These are phyloP conservation scores for Halisarca cf. caerulea DNA, from an alignment of 37 sponge, comb jelly and placozoan species.

Conservation along the genomic window DNA sequence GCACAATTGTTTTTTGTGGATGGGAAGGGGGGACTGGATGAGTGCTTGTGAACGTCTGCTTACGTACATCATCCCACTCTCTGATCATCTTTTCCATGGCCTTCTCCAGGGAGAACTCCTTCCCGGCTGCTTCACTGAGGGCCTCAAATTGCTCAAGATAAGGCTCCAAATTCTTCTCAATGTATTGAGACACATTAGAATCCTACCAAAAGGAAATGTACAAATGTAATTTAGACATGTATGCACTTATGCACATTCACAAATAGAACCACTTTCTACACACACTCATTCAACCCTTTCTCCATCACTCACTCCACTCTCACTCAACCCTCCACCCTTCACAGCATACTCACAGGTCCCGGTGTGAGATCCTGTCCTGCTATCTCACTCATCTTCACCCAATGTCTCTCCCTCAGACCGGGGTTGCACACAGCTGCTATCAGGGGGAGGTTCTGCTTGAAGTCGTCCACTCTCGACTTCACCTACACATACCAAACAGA, in stretches of 20 bases:
- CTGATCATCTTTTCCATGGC: constrained; percentile 95
- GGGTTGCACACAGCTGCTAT: constrained; percentile 95
- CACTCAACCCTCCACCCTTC: not conserved
- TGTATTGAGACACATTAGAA: constrained; percentile 78
- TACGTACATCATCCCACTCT: constrained; percentile 94
- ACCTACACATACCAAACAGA: constrained; percentile 39
- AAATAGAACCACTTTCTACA: not conserved
- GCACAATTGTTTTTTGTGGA: not conserved
- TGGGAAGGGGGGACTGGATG: constrained; percentile 4
- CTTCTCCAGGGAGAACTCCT: constrained; percentile 97
- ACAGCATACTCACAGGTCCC: constrained; percentile 69
- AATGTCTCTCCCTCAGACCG: constrained; percentile 94
- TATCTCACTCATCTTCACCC: constrained; percentile 92
- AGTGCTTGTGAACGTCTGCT: not conserved
- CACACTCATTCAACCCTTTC: not conserved
- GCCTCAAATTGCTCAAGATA: constrained; percentile 96
- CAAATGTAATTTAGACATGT: not conserved
- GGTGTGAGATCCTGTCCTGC: constrained; percentile 89
- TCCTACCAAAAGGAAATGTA: constrained; percentile 73
- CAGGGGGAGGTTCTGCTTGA: constrained; percentile 92
- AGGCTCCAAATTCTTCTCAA: constrained; percentile 93
- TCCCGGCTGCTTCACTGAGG: constrained; percentile 98
- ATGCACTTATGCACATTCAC: not conserved
- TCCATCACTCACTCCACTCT: not conserved
- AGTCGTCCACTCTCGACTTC: constrained; percentile 87